Percentiles rank a stretch among this genome's conserved stretches.
These are phyloP conservation scores for Pomatostomus ruficeps DNA, from an alignment of 2,113 vertebrate species.

Conservation along the genomic window DNA sequence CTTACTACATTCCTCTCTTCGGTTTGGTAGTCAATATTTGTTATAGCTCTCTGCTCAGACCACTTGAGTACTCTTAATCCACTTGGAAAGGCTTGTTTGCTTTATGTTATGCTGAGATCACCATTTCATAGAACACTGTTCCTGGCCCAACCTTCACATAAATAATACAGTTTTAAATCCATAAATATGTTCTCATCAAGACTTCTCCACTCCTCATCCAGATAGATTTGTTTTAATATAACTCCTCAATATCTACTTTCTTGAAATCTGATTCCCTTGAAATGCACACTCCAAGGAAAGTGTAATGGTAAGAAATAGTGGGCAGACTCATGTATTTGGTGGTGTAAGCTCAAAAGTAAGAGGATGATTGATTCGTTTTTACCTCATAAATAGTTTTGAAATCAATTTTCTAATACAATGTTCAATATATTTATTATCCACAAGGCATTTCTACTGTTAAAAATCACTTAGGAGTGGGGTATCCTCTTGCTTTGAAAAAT, in stretches of 20 bases:
- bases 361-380: background rate
- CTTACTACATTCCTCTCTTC: background rate
- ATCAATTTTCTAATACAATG: background rate
- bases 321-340: background rate
- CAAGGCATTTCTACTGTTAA: background rate
- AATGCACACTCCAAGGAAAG: background rate
- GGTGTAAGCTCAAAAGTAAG: background rate
- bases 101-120: slow-evolving; percentile 30
- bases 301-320: background rate
- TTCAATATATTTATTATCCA: background rate
- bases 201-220: background rate
- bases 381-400: background rate
- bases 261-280: background rate
- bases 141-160: background rate
- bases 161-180: background rate
- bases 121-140: background rate
- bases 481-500: background rate
- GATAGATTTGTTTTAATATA: background rate
- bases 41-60: slow-evolving; percentile 6
- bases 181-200: background rate
- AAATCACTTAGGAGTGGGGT: background rate
- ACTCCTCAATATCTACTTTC: background rate
- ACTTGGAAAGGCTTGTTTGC: slow-evolving; percentile 33
- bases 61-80: slow-evolving; percentile 22
- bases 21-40: slow-evolving; percentile 43